Evolutionary conservation across 2,797 vertebrate species (phyloP).

Genomic region (Dromococcyx pavoninus): DNA sequence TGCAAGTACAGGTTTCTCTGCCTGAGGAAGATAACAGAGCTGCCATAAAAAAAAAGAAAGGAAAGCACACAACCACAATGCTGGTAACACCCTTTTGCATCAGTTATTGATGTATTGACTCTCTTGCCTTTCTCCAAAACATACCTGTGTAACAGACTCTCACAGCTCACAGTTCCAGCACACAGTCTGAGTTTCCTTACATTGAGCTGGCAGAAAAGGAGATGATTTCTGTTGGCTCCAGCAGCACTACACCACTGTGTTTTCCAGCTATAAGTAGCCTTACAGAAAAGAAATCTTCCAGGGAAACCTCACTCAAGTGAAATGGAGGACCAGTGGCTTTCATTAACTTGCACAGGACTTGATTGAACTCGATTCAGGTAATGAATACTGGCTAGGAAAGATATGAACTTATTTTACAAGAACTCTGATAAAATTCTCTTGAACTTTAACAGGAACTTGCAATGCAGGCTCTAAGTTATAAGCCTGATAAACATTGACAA

Average conservation of each 20-base stretch:
- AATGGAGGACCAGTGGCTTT: background rate
- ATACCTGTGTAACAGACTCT: background rate
- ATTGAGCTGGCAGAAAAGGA: background rate
- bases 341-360: background rate
- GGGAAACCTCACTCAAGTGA: background rate
- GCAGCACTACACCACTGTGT: background rate
- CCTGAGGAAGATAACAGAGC: background rate
- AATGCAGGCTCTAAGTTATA: background rate
- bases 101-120: background rate
- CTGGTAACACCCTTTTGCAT: background rate
- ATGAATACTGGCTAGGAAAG: background rate
- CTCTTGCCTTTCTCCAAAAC: background rate
- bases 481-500: background rate
- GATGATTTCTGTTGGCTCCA: background rate
- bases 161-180: background rate
- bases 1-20: background rate
- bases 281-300: background rate
- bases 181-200: background rate
- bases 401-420: background rate
- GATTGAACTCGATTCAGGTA: background rate
- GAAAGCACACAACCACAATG: background rate
- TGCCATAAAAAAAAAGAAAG: background rate
- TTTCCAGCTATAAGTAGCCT: background rate
- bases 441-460: background rate
- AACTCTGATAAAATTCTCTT: background rate